Evolutionary conservation across 2,113 vertebrate genomes (phyloP).

Genomic region (Alectura lathami): DNA sequence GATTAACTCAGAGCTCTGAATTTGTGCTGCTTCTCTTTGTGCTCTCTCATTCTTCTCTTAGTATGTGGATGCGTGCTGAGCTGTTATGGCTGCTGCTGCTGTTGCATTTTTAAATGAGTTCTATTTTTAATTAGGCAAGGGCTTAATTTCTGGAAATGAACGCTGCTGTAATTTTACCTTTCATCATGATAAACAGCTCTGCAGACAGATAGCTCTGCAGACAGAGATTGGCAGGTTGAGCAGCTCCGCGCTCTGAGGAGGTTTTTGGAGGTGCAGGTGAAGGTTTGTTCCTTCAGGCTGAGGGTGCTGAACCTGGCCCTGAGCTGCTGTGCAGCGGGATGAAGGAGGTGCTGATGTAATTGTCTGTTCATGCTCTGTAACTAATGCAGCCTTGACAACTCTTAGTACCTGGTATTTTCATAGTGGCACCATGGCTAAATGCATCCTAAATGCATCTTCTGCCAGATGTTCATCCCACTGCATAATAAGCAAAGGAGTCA

Average conservation of each 20-base stretch:
- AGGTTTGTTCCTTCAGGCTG: not conserved
- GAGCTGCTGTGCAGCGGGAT: not conserved
- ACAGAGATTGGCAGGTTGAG: not conserved
- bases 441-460: conserved; percentile 26
- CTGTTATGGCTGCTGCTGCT: not conserved
- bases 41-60: not conserved
- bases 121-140: conserved; percentile 41
- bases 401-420: conserved; percentile 24
- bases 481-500: not conserved
- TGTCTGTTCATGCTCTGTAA: not conserved
- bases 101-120: not conserved
- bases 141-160: conserved; percentile 29
- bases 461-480: not conserved
- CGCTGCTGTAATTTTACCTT: conserved; percentile 44
- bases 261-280: conserved; percentile 41
- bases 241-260: not conserved
- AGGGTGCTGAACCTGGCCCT: not conserved
- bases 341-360: conserved; percentile 23
- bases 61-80: not conserved
- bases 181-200: conserved; percentile 22
- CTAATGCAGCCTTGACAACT: conserved; percentile 7
- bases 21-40: fast-evolving
- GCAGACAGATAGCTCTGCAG: conserved; percentile 29
- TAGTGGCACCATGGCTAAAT: not conserved
- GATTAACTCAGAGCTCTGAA: not conserved